Base-by-base conservation (phyloP, 2,797 vertebrate species). In the Eulemur mongoz region DNA sequence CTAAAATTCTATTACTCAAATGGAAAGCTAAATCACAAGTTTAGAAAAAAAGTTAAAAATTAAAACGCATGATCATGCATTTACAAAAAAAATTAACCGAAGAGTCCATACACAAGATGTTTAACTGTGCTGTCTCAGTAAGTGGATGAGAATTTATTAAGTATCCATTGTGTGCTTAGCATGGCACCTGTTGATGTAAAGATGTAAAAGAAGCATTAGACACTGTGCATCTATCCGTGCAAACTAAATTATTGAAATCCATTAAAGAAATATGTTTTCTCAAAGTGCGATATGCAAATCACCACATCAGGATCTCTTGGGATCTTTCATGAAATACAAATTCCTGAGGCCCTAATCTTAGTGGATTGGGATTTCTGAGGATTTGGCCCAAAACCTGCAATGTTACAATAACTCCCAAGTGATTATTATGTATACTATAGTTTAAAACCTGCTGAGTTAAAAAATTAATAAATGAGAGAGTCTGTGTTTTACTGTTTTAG, bases 1-100 rank as follows among this genome's bases (percentile, higher is more conserved):
- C 72, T 80, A 78, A 94, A 96, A 70, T 75, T 86, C 43, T 76
- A 45, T 73, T 63, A 89, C 59, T 96, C 65, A 96, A 87, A 57
- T 83, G 14, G 93, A 40, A 92, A 78, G 27, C 63, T 80, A 83
- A 93, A 57, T 81, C 14, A 57, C 2, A 93, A 94, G 14, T 93
- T 59, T 79, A 91, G 52, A 30, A 61, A 84, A 84, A 69, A 59
- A 72, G 23, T 8, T 23, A 59, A 45, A 76, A 82, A 78, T 67
- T 83, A 84, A 91, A 54, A 93, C 23, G 76, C 1, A 18, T 89
- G 13, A 18, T 5, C 96, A 30, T 52, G 2, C 8, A 89, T 73
- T 83, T 79, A 63, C 72, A 3, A 27, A 63, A 40, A 94, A 92
- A 52, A 10, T 22, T 48, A 83, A 76, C 15, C 30, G 1, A 92